Conservation (phyloP, 2,888 invertebrate species). For the Cephus sareptanus region DNA sequence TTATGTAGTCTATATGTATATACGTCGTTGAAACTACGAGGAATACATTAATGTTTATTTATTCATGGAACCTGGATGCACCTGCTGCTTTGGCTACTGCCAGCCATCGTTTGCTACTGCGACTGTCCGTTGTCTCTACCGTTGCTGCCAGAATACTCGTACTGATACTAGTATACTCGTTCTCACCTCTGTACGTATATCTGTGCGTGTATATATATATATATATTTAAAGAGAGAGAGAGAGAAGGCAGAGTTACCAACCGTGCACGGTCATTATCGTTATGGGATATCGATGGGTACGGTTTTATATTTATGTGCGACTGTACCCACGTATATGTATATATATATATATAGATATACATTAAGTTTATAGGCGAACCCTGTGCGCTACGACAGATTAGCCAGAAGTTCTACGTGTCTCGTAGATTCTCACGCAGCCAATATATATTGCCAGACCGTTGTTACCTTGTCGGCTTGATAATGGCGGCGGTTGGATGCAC, state of each 20-base stretch:
- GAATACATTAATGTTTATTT: slow-evolving; percentile 26
- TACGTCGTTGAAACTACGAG: neutral
- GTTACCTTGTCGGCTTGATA: too few species aligned
- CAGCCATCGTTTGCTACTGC: neutral
- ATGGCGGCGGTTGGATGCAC: neutral
- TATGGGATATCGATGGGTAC: slow-evolving; percentile 8
- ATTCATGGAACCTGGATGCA: slow-evolving; percentile 24
- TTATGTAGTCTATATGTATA: neutral
- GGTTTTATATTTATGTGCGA: neutral
- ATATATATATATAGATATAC: too few species aligned
- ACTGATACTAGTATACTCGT: neutral
- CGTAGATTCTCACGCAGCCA: too few species aligned
- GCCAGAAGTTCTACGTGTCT: too few species aligned
- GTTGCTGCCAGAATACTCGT: neutral
- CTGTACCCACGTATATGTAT: too few species aligned
- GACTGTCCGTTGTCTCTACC: neutral
- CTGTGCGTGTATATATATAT: slow-evolving; percentile 5
- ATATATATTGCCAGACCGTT: too few species aligned
- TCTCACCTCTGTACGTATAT: neutral
- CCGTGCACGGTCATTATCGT: slow-evolving; percentile 16
- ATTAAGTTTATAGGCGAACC: too few species aligned
- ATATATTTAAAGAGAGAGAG: too few species aligned
- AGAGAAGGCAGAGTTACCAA: too few species aligned
- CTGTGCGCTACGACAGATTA: too few species aligned
- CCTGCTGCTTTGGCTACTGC: neutral